Conservation (phyloP, 1,140 invertebrate genomes). For the Ips typographus region DNA sequence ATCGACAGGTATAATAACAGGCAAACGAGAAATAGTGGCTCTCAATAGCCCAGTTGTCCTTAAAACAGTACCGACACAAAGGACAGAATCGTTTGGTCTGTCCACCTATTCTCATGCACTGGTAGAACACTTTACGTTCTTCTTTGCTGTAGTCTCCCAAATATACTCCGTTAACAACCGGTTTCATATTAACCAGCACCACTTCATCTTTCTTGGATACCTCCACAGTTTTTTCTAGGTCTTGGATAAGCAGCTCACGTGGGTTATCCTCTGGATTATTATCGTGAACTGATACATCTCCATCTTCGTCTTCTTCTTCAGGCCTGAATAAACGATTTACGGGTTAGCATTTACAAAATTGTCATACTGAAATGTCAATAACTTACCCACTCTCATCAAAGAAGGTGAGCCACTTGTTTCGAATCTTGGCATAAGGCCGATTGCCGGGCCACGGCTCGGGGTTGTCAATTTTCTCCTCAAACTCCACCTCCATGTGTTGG, state of each 20-base stretch:
- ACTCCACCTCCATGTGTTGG: slow-evolving; percentile 45
- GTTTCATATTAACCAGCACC: slow-evolving; percentile 34
- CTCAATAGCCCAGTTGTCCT: slow-evolving; percentile 52
- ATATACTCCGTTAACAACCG: slow-evolving; percentile 44
- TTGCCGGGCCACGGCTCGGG: slow-evolving; percentile 38
- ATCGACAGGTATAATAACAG: slow-evolving; percentile 49
- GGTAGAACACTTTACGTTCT: slow-evolving; percentile 44
- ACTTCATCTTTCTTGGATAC: slow-evolving; percentile 36
- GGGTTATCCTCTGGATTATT: neutral
- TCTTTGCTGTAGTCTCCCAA: slow-evolving; percentile 47
- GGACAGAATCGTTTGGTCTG: slow-evolving; percentile 49
- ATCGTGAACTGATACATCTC: neutral
- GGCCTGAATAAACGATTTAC: neutral
- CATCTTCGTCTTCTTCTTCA: slow-evolving; percentile 3
- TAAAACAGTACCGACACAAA: slow-evolving; percentile 50
- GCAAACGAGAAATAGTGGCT: slow-evolving; percentile 48
- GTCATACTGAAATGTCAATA: neutral
- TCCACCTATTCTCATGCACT: slow-evolving; percentile 44
- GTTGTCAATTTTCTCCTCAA: slow-evolving; percentile 46
- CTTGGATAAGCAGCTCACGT: slow-evolving; percentile 18
- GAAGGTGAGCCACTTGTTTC: slow-evolving; percentile 48
- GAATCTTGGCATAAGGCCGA: slow-evolving; percentile 29
- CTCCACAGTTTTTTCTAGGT: slow-evolving; percentile 29
- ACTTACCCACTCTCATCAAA: slow-evolving; percentile 39
- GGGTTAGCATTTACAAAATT: neutral